phyloP scores from a whole-genome alignment of 2,113 vertebrate genomes.

The Dendrocopos noguchii region DNA sequence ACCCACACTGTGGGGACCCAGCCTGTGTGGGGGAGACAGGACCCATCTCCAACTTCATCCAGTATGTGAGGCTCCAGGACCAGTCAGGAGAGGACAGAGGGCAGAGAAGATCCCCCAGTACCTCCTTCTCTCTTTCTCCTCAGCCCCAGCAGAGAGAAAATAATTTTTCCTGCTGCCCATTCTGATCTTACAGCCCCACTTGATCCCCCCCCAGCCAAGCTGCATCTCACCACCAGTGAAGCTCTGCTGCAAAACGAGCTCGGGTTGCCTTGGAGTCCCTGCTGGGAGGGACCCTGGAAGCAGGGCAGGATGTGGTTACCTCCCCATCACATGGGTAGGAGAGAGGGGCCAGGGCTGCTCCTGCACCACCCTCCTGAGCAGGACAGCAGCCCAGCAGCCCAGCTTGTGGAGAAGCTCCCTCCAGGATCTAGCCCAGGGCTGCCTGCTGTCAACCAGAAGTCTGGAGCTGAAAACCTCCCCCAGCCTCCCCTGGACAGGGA shows the following conservation, averaged over 20 bases:
- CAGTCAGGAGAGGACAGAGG: background rate
- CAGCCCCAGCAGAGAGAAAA: background rate
- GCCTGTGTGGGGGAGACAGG: background rate
- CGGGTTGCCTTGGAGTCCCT: background rate
- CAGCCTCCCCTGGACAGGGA: background rate
- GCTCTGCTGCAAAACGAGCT: background rate
- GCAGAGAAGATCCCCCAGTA: background rate
- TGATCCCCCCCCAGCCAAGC: background rate
- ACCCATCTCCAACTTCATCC: background rate
- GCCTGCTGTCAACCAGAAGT: background rate
- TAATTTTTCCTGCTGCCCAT: background rate
- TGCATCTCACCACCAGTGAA: background rate
- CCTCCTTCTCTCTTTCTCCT: background rate
- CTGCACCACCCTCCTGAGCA: rapidly evolving
- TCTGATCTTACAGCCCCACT: background rate
- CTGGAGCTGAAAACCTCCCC: background rate
- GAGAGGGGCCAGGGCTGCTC: background rate
- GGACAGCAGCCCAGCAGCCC: background rate
- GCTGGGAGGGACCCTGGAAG: background rate
- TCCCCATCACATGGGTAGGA: background rate
- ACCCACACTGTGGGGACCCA: rapidly evolving
- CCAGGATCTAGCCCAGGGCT: background rate
- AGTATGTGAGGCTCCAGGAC: rapidly evolving
- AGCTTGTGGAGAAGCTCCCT: background rate
- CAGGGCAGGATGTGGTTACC: background rate